Base-by-base conservation (phyloP, 2,888 invertebrate species). In the Tenthredo notha region DNA sequence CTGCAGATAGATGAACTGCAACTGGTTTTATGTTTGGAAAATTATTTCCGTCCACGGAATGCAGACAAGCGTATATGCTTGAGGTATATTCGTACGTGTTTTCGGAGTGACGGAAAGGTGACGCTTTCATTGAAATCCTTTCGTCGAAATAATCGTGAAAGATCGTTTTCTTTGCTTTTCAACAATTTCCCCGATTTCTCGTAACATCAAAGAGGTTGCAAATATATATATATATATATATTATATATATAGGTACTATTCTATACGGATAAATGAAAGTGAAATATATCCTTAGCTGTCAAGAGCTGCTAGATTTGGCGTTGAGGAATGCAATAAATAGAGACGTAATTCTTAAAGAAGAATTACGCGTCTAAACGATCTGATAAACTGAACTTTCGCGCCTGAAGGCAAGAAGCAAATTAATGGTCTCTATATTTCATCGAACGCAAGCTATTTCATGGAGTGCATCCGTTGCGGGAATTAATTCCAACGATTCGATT, bases 351-450 rank as follows among this genome's bases (percentile, higher is more conserved):
- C 67, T 67, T 12, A 21, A 21, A 25, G 21, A 40, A 25, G 61
- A 58, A 61, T 61, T 25, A 61, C 21, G 50, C 10, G n/a, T 61
- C 58, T 58, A 80, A 80, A 61, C 61, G 80, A 29, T 61, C 37
- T 61, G 80, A 80, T 80, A 61, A 58, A 61, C 37, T 15, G 4
- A 37, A 61, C 80, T 80, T 80, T 80, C 80, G 40, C 80, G 58
- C 77, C 58, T 61, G 40, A n/a, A 40, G 33, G 61, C 61, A 54
- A 33, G 25, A 61, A 61, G 37, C 80, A 61, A 61, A 80, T 80
- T 80, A 80, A 80, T 80, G 61, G 61, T 33, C 15, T 37, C 61
- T 37, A 61, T 80, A 80, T 78, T 78, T 78, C 78, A 78, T 78
- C 47, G 78, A 33, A 78, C 33, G 3, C 50, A 18, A 2, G 21